Evolutionary conservation across 2,113 vertebrate species (phyloP), one percentile per base, ranked within the genome.

Genomic region (Holacanthus passer): DNA sequence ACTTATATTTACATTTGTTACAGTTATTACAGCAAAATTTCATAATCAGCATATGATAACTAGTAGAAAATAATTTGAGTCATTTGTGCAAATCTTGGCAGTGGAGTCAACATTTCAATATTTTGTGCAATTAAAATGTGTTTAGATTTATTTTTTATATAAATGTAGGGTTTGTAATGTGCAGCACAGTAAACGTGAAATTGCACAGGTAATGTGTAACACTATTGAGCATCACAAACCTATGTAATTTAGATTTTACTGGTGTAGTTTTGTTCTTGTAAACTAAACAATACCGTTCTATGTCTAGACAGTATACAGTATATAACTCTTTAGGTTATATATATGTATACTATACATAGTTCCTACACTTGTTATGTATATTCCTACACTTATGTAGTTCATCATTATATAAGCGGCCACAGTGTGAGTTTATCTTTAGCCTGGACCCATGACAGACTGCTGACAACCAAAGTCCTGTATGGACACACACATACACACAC

Each of bases 351-450:
- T 39, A n/a, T 16, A 73, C n/a, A n/a, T n/a, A n/a, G n/a, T n/a
- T n/a, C n/a, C n/a, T n/a, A n/a, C n/a, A n/a, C n/a, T 71, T 43
- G 37, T 31, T 13, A 43, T 1, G 16, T 22, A 41, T 2, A 48
- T 29, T 59, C 55, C 13, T 55, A 32, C 29, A 35, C 16, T 24
- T 62, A 82, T 69, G 3, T 69, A 70, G 64, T 19, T 67, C 35
- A 3, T 19, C 58, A 35, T 75, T 82, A 85, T 79, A 73, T 75
- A 92, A 86, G 31, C 0, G 14, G 63, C 22, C n/a, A 9, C 37
- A 71, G 59, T n/a, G 72, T 31, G 59, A 77, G 31, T 82, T 75
- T 83, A 85, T 86, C 81, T 81, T 82, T 82, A 82, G 72, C 62
- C 19, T 14, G 4, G 52, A 85, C 29, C 12, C 70, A 52, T 72